Evolutionary conservation across 2,888 invertebrate species (phyloP).

Genomic region (Gerris lacustris): DNA sequence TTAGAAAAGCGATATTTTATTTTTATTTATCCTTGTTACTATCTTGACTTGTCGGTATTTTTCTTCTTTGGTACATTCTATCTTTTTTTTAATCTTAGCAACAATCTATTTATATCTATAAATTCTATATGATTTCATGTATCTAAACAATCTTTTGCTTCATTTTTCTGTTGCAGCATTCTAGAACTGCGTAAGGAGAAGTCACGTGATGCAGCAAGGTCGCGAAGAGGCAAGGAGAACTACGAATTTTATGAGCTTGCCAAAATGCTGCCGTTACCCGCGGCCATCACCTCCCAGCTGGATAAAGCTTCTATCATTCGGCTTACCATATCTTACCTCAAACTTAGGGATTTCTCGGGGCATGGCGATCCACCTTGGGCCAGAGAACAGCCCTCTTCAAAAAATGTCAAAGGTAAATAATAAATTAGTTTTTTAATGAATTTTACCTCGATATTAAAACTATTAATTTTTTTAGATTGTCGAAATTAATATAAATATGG

Average conservation of each 20-base stretch:
- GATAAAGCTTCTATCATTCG: constrained; percentile 94
- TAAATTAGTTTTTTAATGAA: not conserved
- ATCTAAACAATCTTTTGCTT: not conserved
- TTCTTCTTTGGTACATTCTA: too few species aligned
- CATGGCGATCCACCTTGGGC: constrained; percentile 96
- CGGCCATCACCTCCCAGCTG: constrained; percentile 85
- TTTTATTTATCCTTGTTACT: too few species aligned
- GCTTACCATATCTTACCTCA: constrained; percentile 90
- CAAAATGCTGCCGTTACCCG: constrained; percentile 81
- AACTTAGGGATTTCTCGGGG: constrained; percentile 84
- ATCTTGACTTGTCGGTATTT: too few species aligned
- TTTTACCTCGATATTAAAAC: not conserved
- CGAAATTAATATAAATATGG: too few species aligned
- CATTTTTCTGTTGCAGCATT: constrained; percentile 53
- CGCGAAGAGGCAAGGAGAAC: constrained; percentile 86
- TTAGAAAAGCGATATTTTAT: too few species aligned
- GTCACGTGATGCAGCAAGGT: constrained; percentile 82
- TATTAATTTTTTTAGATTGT: not conserved
- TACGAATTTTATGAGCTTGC: constrained; percentile 93
- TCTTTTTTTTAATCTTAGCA: too few species aligned
- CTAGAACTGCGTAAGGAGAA: constrained; percentile 88
- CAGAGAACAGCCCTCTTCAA: constrained; percentile 60
- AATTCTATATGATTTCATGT: too few species aligned
- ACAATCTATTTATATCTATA: too few species aligned
- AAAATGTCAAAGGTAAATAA: constrained; percentile 67